Percentiles rank a stretch among this genome's conserved stretches.
Conservation (phyloP, 2,888 invertebrate species). For the Abrostola triplasia region DNA sequence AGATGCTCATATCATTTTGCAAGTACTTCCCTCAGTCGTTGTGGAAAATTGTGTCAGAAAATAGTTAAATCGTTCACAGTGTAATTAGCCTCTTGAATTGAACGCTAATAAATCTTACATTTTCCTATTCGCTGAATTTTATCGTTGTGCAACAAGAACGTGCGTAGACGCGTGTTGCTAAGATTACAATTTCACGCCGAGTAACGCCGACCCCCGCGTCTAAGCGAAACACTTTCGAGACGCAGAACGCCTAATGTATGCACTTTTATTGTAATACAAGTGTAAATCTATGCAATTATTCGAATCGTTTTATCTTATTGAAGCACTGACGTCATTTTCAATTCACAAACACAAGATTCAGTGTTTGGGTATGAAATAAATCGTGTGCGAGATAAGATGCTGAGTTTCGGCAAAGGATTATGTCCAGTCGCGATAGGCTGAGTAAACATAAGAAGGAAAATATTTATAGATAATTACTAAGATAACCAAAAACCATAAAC, state of each 20-base stretch:
- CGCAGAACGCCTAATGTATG: not conserved
- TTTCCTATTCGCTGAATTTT: constrained; percentile 13
- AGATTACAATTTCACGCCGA: constrained; percentile 30
- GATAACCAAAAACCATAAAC: not conserved
- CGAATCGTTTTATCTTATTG: not conserved
- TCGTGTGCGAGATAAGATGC: not conserved
- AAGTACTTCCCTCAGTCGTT: constrained; percentile 2
- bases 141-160: constrained; percentile 25
- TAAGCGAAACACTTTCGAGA: constrained; percentile 14
- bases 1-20: constrained; percentile 15
- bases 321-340: not conserved
- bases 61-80: not conserved
- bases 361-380: not conserved
- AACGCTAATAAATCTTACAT: not conserved
- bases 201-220: not conserved
- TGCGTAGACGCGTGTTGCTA: constrained; percentile 20
- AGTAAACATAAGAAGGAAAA: constrained; percentile 1
- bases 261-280: not conserved
- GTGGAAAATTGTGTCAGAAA: not conserved
- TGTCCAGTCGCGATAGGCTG: not conserved
- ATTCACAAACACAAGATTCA: not conserved
- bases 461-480: not conserved
- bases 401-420: not conserved
- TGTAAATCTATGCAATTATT: not conserved
- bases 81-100: not conserved